Base-by-base conservation (phyloP, 2,113 vertebrate genomes). In the Gorsachius goisagi region DNA sequence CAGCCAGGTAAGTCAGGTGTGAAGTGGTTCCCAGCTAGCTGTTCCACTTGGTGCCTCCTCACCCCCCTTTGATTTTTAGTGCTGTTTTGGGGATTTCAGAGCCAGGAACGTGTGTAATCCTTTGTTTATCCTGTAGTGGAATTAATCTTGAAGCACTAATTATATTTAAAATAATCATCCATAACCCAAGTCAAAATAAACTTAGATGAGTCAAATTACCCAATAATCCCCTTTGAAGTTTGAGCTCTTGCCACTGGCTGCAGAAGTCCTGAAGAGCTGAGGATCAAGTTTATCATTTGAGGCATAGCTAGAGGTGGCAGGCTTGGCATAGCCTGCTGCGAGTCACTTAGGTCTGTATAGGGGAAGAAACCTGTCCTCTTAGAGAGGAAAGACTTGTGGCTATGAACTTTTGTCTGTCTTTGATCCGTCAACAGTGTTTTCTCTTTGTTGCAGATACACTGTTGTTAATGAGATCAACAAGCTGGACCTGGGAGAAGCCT, bases 391-490 rank as follows among this genome's bases (percentile, higher is more conserved):
- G 30, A 11, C 7, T 9, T 0, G 4, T 49, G 59, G 62, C 60
- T 9, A 0, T 28, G 67, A 37, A 1, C 10, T n/a, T 53, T 1
- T 37, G 64, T 26, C 44, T 78, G 56, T 9, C 60, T 35, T n/a
- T 30, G 80, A 23, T 44, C 28, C 59, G 63, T 49, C 58, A 75
- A 0, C 60, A n/a, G 50, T 27, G 0, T 81, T 69, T 81, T 28
- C 62, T 39, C 83, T 81, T 3, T 15, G 30, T 79, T 91, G 66
- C 50, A 99, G 99, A 53, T 99, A 99, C 94, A 98, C 99, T 0
- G 97, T 98, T 32, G 98, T 99, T 16, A 99, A 99, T 89, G 99
- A 99, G 97, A 98, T 99, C 96, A 99, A 98, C 97, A 99, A 99
- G 93, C 82, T 96, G 22, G 97, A 95, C 50, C 72, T 86, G 37